phyloP scores from a whole-genome alignment of 1,140 invertebrate genomes.

The Drosophila pectinifera region DNA sequence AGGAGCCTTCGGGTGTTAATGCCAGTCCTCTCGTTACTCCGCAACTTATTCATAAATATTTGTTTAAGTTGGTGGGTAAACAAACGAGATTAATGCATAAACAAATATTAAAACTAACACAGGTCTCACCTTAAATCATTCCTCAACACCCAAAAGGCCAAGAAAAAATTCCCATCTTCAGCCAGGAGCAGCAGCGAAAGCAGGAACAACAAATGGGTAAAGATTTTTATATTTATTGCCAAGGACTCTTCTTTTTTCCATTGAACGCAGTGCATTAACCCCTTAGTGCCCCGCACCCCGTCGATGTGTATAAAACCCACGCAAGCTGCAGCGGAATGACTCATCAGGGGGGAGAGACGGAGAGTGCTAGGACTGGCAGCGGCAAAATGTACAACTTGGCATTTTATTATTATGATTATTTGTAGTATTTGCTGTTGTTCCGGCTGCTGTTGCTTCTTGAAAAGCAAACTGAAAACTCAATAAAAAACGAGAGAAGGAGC shows the following conservation, averaged over 20 bases:
- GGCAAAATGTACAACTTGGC: constrained; percentile 77
- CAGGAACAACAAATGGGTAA: constrained; percentile 61
- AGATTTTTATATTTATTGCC: constrained; percentile 82
- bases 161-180: constrained; percentile 1
- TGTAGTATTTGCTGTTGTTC: constrained; percentile 75
- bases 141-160: constrained; percentile 2
- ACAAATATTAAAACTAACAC: not conserved
- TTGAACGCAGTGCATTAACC: constrained; percentile 75
- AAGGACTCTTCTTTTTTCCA: constrained; percentile 42
- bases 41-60: no score
- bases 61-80: no score
- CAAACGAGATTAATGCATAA: no score
- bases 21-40: no score
- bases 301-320: constrained; percentile 17
- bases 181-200: constrained; percentile 9
- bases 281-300: constrained; percentile 52
- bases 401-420: constrained; percentile 84
- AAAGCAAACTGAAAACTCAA: constrained; percentile 80
- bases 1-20: no score
- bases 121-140: not conserved
- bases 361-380: constrained; percentile 42
- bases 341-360: constrained; percentile 61
- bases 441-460: constrained; percentile 66
- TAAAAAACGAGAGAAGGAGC: constrained; percentile 54
- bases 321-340: constrained; percentile 66